These are phyloP conservation scores for Saxicola maurus DNA, from an alignment of 2,797 vertebrate species.

Conservation along the genomic window DNA sequence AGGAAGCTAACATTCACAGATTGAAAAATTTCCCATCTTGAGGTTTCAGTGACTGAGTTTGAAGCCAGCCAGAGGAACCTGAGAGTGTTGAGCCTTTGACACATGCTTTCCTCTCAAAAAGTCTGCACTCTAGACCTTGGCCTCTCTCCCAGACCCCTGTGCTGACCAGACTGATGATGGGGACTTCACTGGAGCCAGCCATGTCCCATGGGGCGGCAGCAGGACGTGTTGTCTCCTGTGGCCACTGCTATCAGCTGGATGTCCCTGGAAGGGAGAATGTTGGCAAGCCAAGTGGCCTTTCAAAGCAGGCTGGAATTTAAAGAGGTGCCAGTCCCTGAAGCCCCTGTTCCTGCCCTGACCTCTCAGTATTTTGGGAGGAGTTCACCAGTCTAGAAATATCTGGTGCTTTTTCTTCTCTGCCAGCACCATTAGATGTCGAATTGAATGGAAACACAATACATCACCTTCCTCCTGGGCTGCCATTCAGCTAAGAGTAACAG, in stretches of 20 bases:
- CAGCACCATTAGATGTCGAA: not conserved
- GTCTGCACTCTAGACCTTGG: not conserved
- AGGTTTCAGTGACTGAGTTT: not conserved
- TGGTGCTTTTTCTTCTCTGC: not conserved
- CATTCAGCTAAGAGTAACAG: slow-evolving; percentile 24
- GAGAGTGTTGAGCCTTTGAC: not conserved
- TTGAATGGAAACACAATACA: slow-evolving; percentile 14
- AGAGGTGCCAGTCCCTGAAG: rapidly evolving
- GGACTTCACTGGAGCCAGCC: not conserved
- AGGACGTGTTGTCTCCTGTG: not conserved
- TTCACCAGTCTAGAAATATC: not conserved
- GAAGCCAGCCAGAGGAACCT: not conserved
- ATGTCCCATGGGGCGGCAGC: not conserved
- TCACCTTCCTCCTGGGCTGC: slow-evolving; percentile 15
- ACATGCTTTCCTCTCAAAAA: not conserved
- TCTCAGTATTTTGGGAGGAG: not conserved
- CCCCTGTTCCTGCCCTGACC: not conserved
- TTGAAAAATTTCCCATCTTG: not conserved
- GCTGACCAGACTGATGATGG: not conserved
- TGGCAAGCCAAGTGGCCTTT: not conserved
- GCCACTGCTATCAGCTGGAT: not conserved
- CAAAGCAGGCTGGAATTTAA: not conserved
- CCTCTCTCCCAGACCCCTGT: not conserved
- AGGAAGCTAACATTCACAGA: not conserved
- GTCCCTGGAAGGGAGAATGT: not conserved